phyloP scores from a whole-genome alignment of 1,140 invertebrate genomes.

The Caenorhabditis tropicalis region DNA sequence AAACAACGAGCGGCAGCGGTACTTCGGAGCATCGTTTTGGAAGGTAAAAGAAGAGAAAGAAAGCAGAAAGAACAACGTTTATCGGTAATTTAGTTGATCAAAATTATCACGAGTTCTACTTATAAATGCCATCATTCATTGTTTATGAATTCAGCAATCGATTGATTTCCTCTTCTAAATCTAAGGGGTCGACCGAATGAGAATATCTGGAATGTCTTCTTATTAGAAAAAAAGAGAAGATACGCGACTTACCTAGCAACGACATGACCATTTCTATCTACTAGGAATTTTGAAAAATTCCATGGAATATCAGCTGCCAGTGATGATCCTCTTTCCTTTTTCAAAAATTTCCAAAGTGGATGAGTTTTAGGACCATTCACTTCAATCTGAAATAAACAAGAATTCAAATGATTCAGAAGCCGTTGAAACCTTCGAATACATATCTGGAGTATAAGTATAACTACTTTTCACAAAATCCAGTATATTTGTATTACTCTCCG shows the following conservation, averaged over 20 bases:
- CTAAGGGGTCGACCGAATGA: constrained; percentile 8
- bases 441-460: constrained; percentile 64
- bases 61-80: not conserved
- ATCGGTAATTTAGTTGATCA: not conserved
- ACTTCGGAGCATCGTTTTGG: constrained; percentile 4
- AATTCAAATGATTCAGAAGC: not conserved
- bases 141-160: constrained; percentile 3
- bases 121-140: not conserved
- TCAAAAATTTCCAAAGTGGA: constrained; percentile 70
- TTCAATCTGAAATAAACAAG: constrained; percentile 48
- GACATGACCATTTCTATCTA: constrained; percentile 12
- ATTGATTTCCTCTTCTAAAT: constrained; percentile 30
- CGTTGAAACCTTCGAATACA: constrained; percentile 60
- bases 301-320: constrained; percentile 11
- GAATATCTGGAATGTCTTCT: not conserved
- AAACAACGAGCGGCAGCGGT: not conserved
- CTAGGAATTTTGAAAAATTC: constrained; percentile 20
- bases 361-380: constrained; percentile 64
- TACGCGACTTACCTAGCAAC: constrained; percentile 1
- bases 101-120: not conserved
- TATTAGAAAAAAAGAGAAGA: not conserved
- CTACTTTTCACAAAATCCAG: constrained; percentile 72
- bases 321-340: constrained; percentile 68
- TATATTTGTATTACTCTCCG: constrained; percentile 60
- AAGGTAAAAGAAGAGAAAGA: not conserved